Base-by-base conservation (phyloP, 2,797 vertebrate species). In the Mormyrus proboscirostris region DNA sequence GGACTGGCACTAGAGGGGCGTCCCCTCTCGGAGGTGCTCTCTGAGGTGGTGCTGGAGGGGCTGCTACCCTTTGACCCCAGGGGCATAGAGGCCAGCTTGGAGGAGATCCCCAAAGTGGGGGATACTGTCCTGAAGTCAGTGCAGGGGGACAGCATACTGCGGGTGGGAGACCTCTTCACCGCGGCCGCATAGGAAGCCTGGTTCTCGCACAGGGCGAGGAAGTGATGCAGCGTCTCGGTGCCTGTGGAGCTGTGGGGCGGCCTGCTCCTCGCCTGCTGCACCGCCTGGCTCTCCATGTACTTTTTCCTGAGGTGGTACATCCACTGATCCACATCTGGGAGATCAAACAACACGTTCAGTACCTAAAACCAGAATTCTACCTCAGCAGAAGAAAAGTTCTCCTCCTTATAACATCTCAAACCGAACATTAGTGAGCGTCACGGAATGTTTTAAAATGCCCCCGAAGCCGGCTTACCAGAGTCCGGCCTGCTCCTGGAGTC, bases 61-160 rank as follows among this genome's bases (percentile, higher is more conserved):
- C 97, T 98, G 93, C 98, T 99, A 90, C 97, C 97, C 93, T 97
- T 98, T 8, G 98, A 99, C 91, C 96, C 98, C 88, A 99, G 93
- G 33, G 97, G 96, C 38, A 99, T 92, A 0, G 95, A 94, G 0
- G 96, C 96, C 76, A 99, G 94, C 94, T 96, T 97, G 92, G 95
- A 94, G 2, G 95, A 92, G 73, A 99, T 92, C 86, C 95, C 91
- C 10, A 96, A 91, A 0, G 97, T 97, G 1, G 98, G 97, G 84
- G 98, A 98, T 7, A 96, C 97, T 90, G 97, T 97, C 90, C 97
- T 95, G 0, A 97, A 97, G 91, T 96, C 96, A 33, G 90, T 94
- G 94, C 97, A 97, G 53, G 95, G 92, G 0, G 94, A 94, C 49
- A 91, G 93, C 3, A 50, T 92, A 79, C 90, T 0, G 0, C 94